Evolutionary conservation across 2,113 vertebrate genomes (phyloP).

Genomic region (Prietella phreatophila): DNA sequence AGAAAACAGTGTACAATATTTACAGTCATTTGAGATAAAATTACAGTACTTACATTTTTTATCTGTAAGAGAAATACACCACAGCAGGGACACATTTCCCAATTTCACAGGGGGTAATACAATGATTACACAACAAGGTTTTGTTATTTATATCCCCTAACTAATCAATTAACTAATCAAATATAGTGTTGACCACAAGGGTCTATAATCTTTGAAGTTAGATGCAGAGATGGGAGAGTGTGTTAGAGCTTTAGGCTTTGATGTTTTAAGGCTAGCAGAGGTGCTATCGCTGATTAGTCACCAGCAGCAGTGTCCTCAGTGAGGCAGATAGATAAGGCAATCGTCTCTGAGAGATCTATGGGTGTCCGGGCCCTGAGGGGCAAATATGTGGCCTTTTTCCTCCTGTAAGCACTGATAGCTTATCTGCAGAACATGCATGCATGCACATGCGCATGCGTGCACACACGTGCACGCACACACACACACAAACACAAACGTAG

Average conservation of each 20-base stretch:
- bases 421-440: slow-evolving; percentile 32
- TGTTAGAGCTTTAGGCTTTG: slow-evolving; percentile 11
- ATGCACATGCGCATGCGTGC: neutral
- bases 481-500: neutral
- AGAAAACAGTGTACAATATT: slow-evolving; percentile 6
- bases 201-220: neutral
- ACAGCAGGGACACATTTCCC: neutral
- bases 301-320: slow-evolving; percentile 14
- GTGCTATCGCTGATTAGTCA: slow-evolving; percentile 27
- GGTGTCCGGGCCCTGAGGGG: slow-evolving; percentile 4
- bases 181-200: neutral
- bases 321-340: slow-evolving; percentile 37
- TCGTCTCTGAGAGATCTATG: slow-evolving; percentile 38
- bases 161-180: neutral
- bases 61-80: neutral
- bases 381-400: slow-evolving; percentile 27
- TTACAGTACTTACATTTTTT: neutral
- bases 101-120: neutral
- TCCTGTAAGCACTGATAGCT: slow-evolving; percentile 36
- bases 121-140: neutral
- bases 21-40: neutral
- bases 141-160: neutral
- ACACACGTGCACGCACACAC: neutral
- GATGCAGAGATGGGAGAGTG: neutral
- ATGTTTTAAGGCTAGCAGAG: slow-evolving; percentile 17